Conservation (phyloP, 2,888 invertebrate genomes). For the Tetragnatha montana region DNA sequence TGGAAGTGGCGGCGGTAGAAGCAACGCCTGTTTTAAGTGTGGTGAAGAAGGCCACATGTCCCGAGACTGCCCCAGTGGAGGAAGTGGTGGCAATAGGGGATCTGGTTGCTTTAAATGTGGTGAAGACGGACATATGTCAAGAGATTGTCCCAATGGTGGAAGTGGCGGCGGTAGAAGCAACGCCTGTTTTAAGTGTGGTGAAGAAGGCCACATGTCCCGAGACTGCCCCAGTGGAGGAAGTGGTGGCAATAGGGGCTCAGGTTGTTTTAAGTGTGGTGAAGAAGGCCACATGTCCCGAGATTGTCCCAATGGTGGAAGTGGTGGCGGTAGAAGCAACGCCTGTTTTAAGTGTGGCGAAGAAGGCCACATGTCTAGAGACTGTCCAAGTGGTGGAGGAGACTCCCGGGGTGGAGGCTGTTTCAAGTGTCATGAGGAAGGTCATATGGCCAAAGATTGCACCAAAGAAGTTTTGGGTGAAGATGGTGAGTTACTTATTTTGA, state of each 20-base stretch:
- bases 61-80: constrained; percentile 69
- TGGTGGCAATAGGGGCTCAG: constrained; percentile 48
- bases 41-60: constrained; percentile 72
- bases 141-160: constrained; percentile 66
- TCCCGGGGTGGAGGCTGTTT: constrained; percentile 28
- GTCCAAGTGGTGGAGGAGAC: constrained; percentile 39
- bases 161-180: constrained; percentile 39
- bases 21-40: constrained; percentile 71
- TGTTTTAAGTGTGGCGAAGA: constrained; percentile 11
- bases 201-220: constrained; percentile 67
- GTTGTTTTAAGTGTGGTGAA: constrained; percentile 69
- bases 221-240: constrained; percentile 65
- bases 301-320: constrained; percentile 44
- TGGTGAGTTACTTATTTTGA: constrained; percentile 33
- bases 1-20: constrained; percentile 20
- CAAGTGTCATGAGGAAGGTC: constrained; percentile 57
- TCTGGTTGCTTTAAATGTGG: constrained; percentile 72
- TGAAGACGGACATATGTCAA: constrained; percentile 71
- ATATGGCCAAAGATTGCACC: constrained; percentile 69
- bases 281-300: constrained; percentile 67
- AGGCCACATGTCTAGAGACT: constrained; percentile 68
- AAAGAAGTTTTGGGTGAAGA: constrained; percentile 51
- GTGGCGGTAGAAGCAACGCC: neutral
- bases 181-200: constrained; percentile 33
- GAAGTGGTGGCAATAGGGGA: constrained; percentile 59